Conservation (phyloP, 1,140 invertebrate genomes). For the Carposina sasakii region DNA sequence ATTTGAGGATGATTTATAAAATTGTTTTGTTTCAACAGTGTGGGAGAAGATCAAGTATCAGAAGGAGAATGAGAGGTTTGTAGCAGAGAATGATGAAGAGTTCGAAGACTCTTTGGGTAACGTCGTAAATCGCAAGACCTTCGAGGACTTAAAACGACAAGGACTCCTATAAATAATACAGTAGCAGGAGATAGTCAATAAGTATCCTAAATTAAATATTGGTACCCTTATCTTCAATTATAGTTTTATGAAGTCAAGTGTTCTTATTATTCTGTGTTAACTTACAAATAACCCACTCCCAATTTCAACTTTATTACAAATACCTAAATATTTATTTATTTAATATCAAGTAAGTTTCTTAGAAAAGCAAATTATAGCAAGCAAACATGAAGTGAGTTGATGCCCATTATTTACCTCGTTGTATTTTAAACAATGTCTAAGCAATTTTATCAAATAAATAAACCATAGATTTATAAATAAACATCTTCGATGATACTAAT, state of each 20-base stretch:
- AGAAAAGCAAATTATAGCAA: no score
- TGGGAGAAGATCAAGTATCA: conserved; percentile 98
- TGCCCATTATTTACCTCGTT: no score
- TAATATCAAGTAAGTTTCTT: no score
- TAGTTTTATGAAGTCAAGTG: no score
- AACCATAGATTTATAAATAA: no score
- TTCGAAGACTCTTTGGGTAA: conserved; percentile 99
- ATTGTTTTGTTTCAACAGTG: conserved; percentile 73
- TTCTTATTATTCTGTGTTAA: no score
- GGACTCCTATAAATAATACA: conserved; percentile 84
- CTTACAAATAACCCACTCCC: no score
- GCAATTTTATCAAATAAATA: no score
- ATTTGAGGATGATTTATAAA: conserved; percentile 1
- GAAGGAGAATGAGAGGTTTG: conserved; percentile 96
- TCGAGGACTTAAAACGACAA: conserved; percentile 98
- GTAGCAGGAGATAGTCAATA: not conserved
- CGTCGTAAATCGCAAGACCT: conserved; percentile 98
- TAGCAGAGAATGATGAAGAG: conserved; percentile 97
- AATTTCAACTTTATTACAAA: no score
- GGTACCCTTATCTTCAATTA: not conserved
- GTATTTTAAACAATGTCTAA: no score
- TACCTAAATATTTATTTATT: not conserved
- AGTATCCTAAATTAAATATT: not conserved
- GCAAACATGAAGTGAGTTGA: no score
- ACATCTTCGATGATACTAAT: no score